These are phyloP conservation scores for Toxotes lorentzi DNA, from an alignment of 2,797 vertebrate species.

Conservation along the genomic window DNA sequence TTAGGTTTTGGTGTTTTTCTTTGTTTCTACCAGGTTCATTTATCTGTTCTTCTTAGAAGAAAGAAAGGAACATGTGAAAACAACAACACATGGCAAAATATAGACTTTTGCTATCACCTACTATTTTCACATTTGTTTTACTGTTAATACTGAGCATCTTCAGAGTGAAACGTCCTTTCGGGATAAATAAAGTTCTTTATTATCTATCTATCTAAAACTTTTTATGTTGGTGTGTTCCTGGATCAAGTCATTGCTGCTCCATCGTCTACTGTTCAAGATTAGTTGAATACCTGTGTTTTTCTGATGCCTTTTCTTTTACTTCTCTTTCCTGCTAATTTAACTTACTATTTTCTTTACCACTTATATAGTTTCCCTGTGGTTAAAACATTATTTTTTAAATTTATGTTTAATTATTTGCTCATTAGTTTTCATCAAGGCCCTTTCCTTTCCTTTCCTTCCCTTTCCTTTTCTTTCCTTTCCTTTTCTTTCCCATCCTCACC, in stretches of 20 bases:
- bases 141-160: neutral
- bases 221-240: too few species aligned
- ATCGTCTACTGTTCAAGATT: too few species aligned
- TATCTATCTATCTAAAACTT: too few species aligned
- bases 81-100: neutral
- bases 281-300: too few species aligned
- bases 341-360: neutral
- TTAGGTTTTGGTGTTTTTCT: neutral
- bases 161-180: neutral
- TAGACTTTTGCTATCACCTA: neutral
- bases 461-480: accelerated
- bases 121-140: neutral
- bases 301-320: neutral
- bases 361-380: neutral
- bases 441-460: neutral
- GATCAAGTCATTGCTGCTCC: neutral
- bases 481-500: neutral
- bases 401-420: neutral
- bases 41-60: neutral
- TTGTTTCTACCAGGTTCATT: neutral
- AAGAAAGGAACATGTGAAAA: neutral
- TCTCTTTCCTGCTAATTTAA: neutral
- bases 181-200: neutral
- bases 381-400: neutral
- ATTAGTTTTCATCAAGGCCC: neutral